A percentile compares a stretch with the other conserved stretches of the same genome.
Evolutionary conservation across 2,797 vertebrate genomes (phyloP).

Genomic region (Loriculus beryllinus): DNA sequence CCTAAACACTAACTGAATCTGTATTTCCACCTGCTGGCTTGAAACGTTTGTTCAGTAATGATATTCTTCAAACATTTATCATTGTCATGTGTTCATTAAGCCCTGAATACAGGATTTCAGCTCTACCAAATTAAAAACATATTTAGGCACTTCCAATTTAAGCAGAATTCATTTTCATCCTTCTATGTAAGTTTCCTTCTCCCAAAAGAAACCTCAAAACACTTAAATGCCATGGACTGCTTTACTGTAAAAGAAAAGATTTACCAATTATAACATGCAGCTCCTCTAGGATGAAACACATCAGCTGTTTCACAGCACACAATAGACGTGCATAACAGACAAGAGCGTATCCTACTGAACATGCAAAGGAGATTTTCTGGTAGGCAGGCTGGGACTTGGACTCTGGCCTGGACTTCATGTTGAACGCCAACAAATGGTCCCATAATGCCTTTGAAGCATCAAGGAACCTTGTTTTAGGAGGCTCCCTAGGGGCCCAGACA

Average conservation of each 20-base stretch:
- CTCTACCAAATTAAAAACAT: neutral
- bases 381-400: neutral
- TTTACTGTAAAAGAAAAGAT: neutral
- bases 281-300: neutral
- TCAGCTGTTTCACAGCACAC: neutral
- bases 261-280: neutral
- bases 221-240: neutral
- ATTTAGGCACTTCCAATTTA: neutral
- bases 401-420: neutral
- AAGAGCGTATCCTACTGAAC: neutral
- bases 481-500: neutral
- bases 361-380: neutral
- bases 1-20: neutral
- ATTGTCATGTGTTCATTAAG: slow-evolving; percentile 7
- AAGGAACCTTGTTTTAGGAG: neutral
- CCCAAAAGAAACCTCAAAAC: neutral
- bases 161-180: neutral
- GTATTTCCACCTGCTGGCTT: neutral
- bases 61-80: slow-evolving; percentile 13
- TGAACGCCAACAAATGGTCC: neutral
- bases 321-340: neutral
- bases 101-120: neutral
- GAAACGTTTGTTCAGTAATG: neutral
- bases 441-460: neutral
- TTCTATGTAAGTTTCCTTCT: neutral